Percentiles rank a stretch among this genome's conserved stretches.
phyloP scores from a whole-genome alignment of 2,888 invertebrate species.

The Adela reaumurella region DNA sequence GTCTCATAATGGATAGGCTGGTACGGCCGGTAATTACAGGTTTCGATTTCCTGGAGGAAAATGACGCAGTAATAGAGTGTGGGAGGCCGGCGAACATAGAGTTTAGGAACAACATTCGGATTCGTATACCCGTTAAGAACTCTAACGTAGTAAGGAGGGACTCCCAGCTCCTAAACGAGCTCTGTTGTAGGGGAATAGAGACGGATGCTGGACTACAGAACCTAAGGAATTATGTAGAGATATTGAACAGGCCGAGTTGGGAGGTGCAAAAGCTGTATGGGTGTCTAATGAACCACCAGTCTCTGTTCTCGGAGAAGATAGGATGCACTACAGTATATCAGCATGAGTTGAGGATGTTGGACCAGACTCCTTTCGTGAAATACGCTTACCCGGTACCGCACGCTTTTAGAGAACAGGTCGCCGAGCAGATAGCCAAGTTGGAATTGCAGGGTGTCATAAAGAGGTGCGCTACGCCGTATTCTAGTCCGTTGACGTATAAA shows the following conservation, averaged over 20 bases:
- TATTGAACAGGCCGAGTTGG: no score
- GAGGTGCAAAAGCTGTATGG: no score
- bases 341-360: constrained; percentile 14
- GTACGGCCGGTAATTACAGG: constrained; percentile 1
- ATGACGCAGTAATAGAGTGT: no score
- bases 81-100: neutral
- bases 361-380: constrained; percentile 12
- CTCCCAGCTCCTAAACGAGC: no score
- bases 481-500: constrained; percentile 18
- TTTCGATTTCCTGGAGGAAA: neutral
- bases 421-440: constrained; percentile 17
- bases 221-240: no score
- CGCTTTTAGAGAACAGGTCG: constrained; percentile 14
- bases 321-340: constrained; percentile 12
- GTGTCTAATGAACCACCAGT: no score
- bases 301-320: constrained; percentile 10
- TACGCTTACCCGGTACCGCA: constrained; percentile 18
- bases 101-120: neutral
- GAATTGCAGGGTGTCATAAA: constrained; percentile 17
- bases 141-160: no score
- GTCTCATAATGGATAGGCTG: neutral
- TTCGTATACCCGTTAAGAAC: no score
- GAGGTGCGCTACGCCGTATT: constrained; percentile 16
- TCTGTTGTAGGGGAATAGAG: no score
- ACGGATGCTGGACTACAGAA: no score